Evolutionary conservation across 2,113 vertebrate species (phyloP).

Genomic region (Tamias sibiricus): DNA sequence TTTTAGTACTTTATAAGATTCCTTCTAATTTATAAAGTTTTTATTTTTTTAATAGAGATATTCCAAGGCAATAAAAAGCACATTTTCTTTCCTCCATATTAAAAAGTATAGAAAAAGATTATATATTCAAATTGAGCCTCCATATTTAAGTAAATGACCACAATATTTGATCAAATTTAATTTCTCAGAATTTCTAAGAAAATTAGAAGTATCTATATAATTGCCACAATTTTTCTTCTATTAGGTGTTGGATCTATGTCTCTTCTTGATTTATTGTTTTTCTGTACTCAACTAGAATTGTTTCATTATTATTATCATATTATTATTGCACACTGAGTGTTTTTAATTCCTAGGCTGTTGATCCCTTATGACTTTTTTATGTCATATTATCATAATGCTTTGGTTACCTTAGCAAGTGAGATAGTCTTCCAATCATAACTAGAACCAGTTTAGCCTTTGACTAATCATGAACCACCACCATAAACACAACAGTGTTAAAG

Average conservation of each 20-base stretch:
- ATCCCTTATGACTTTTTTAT: not conserved
- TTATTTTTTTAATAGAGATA: not conserved
- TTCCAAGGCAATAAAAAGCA: not conserved
- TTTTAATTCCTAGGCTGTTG: not conserved
- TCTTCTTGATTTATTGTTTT: not conserved
- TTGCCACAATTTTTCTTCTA: not conserved
- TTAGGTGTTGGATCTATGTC: not conserved
- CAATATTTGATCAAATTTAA: not conserved
- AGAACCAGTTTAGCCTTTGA: not conserved
- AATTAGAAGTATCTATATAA: not conserved
- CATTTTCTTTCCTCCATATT: not conserved
- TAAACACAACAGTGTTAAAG: not conserved
- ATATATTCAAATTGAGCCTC: not conserved
- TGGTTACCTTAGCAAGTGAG: not conserved
- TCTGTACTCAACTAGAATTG: not conserved
- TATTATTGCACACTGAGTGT: not conserved
- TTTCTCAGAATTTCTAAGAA: not conserved
- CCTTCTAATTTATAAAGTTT: not conserved
- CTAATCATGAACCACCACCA: not conserved
- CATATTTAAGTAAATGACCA: not conserved
- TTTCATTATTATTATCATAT: not conserved
- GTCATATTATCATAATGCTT: not conserved
- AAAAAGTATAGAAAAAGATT: not conserved
- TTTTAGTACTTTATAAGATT: constrained; percentile 42
- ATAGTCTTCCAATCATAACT: not conserved